phyloP scores from a whole-genome alignment of 2,113 vertebrate genomes.

The Sclerurus mexicanus region DNA sequence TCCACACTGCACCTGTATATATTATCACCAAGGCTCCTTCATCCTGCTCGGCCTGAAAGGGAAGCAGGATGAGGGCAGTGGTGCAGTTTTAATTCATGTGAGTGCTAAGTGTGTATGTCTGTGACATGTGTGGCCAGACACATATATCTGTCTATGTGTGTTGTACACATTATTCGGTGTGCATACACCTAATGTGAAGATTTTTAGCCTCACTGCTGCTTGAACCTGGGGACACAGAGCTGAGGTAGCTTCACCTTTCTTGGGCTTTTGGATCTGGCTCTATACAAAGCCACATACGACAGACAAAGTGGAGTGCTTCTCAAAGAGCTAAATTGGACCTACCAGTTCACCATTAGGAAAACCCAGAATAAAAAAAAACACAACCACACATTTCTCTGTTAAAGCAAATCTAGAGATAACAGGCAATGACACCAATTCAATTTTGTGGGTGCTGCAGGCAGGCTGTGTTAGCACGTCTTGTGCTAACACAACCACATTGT shows the following conservation, averaged over 20 bases:
- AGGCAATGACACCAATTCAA: neutral
- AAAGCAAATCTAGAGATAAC: neutral
- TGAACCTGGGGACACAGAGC: neutral
- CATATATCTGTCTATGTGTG: rapidly evolving
- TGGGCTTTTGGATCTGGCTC: neutral
- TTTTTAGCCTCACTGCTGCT: neutral
- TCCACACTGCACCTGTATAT: neutral
- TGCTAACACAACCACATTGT: rapidly evolving
- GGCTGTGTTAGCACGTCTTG: neutral
- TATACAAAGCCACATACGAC: neutral
- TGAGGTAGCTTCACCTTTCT: neutral
- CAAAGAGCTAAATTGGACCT: neutral
- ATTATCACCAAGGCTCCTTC: neutral
- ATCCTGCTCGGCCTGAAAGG: neutral
- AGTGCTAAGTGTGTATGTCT: neutral
- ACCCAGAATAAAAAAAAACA: neutral
- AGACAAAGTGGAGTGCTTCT: neutral
- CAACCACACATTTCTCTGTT: neutral
- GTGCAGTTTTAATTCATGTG: neutral
- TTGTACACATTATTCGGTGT: neutral
- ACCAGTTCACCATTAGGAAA: neutral
- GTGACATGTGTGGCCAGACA: neutral
- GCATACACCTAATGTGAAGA: rapidly evolving
- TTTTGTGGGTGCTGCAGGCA: neutral
- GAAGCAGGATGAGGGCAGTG: neutral